A percentile compares a stretch with the other conserved stretches of the same genome.
These are phyloP conservation scores for Noctua fimbriata DNA, from an alignment of 2,888 invertebrate species.

Conservation along the genomic window DNA sequence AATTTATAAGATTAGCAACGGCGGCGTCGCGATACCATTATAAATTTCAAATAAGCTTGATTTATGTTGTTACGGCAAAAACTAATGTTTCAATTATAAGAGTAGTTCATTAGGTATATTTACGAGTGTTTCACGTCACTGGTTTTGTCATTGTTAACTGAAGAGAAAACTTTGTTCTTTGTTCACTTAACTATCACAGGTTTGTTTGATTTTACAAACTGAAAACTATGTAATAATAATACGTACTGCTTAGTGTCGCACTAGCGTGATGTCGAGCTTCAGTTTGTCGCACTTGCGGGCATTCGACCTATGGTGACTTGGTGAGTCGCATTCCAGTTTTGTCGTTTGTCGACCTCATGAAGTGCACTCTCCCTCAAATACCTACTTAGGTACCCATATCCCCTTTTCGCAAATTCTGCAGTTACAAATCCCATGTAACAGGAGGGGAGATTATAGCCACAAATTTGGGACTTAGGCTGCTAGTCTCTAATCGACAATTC, in stretches of 20 bases:
- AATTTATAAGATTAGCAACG: slow-evolving; percentile 83
- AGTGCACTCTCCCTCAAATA: no score
- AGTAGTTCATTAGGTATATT: slow-evolving; percentile 8
- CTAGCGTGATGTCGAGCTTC: no score
- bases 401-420: not conserved
- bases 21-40: slow-evolving; percentile 76
- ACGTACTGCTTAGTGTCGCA: no score
- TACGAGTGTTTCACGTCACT: not conserved
- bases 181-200: not conserved
- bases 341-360: no score
- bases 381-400: not conserved
- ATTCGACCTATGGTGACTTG: no score
- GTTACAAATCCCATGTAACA: not conserved
- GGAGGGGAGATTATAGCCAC: not conserved
- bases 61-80: slow-evolving; percentile 74
- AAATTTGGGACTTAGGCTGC: not conserved
- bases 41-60: slow-evolving; percentile 83
- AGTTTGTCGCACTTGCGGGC: no score
- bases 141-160: not conserved
- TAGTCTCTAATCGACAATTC: not conserved
- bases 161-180: not conserved
- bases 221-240: no score
- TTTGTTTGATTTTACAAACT: no score
- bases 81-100: slow-evolving; percentile 72
- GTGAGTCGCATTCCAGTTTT: no score